Evolutionary conservation across 2,888 invertebrate species (phyloP), one percentile per base, ranked within the genome.

Genomic region (Megaustenia siamemsis): DNA sequence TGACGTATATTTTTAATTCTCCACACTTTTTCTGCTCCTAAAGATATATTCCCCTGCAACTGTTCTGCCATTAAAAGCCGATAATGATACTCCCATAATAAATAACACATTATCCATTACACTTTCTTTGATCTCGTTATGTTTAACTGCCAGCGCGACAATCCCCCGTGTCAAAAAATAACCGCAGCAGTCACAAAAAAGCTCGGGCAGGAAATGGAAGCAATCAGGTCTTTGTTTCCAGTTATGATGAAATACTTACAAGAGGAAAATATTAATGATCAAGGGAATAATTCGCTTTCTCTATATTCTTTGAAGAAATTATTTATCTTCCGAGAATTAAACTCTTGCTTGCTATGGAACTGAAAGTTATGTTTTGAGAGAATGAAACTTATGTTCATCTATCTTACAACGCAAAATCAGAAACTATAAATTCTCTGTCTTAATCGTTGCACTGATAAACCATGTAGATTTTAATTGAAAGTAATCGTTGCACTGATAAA

Each of bases 101-200:
- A 60, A 77, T 60, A 56, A 77, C 49, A 35, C 60, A 60, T 56
- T 77, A 60, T 77, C 77, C 77, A 77, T 77, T 77, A 60, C 53
- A 35, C 2, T 53, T 38, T 60, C 60, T 60, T 77, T 77, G 56
- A 77, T 77, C 32, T 18, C n/a, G 56, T 56, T 60, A 60, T 77
- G 56, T 77, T 77, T 60, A 53, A 21, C 56, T 56, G 43, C 43
- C 24, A 45, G 32, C 75, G 32, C 15, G 75, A n/a, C n/a, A 43
- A 43, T n/a, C 43, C 43, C n/a, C 40, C n/a, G 15, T n/a, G 69
- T 68, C 68, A 68, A 68, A 68, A 68, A 68, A 35, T n/a, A n/a
- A 1, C 24, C 38, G 35, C 35, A 35, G 3, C 38, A 28, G 32
- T 18, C 38, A 8, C 8, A 12, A 24, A 68, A 28, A 68, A 38